phyloP scores from a whole-genome alignment of 2,888 invertebrate genomes.

The Cheilosia variabilis region DNA sequence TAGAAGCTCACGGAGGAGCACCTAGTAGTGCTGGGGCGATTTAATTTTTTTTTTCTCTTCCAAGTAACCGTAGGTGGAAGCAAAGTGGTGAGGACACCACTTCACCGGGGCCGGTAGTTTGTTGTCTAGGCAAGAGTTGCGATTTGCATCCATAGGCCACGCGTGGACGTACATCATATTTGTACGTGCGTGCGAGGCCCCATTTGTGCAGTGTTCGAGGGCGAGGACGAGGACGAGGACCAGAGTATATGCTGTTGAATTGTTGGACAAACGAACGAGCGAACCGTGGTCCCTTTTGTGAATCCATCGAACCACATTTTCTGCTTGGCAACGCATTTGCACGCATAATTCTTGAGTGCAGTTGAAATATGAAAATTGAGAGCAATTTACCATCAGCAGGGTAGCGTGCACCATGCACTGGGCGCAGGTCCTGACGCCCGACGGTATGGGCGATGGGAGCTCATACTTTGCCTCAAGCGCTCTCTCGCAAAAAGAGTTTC shows the following conservation, averaged over 20 bases:
- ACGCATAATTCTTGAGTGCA: constrained; percentile 71
- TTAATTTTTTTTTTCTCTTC: constrained; percentile 26
- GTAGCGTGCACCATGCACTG: not conserved
- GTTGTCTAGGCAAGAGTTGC: constrained; percentile 49
- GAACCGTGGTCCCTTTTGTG: constrained; percentile 68
- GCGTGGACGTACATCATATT: constrained; percentile 13
- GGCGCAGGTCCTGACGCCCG: constrained; percentile 25
- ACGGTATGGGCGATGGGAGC: constrained; percentile 1
- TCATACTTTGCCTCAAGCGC: constrained; percentile 16
- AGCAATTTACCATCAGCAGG: constrained; percentile 59
- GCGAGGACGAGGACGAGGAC: no score
- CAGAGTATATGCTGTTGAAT: constrained; percentile 24
- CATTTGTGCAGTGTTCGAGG: no score
- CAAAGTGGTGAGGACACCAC: constrained; percentile 58
- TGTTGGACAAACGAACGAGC: constrained; percentile 65
- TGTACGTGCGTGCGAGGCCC: constrained; percentile 21
- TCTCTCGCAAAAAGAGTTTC: constrained; percentile 53
- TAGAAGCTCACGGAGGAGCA: constrained; percentile 18
- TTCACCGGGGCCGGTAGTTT: constrained; percentile 28
- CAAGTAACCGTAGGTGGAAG: constrained; percentile 54
- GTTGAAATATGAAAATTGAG: constrained; percentile 70
- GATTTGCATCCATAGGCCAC: constrained; percentile 67
- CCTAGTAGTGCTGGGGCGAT: constrained; percentile 32
- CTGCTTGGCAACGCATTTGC: constrained; percentile 68
- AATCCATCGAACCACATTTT: constrained; percentile 71